phyloP scores from a whole-genome alignment of 2,113 vertebrate species.

The Rhinolophus ferrumequinum region DNA sequence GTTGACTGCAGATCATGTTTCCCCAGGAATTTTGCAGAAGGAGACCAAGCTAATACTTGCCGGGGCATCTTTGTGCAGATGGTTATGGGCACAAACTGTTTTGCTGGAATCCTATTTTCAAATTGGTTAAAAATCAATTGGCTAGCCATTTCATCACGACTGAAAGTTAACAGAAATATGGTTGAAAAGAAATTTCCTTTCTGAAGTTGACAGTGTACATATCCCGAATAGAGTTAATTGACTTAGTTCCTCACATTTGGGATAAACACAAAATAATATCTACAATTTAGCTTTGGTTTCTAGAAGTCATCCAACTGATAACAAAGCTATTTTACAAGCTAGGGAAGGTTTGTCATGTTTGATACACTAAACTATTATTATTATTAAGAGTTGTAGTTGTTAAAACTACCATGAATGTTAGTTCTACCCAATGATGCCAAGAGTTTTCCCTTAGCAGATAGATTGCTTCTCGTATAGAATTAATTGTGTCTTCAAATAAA shows the following conservation, averaged over 20 bases:
- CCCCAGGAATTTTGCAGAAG: conserved; percentile 50
- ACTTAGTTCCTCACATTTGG: conserved; percentile 27
- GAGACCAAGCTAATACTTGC: conserved; percentile 47
- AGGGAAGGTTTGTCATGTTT: background rate
- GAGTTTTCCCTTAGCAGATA: background rate
- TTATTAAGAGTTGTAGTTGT: background rate
- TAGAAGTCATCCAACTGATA: background rate
- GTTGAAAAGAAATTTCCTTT: conserved; percentile 51
- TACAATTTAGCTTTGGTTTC: conserved; percentile 47
- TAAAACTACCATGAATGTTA: background rate
- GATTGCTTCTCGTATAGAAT: background rate
- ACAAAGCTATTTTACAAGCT: background rate
- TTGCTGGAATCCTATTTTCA: conserved; percentile 59
- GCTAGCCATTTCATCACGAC: conserved; percentile 44
- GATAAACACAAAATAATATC: conserved; percentile 36
- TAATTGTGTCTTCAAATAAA: background rate
- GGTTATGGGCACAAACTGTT: conserved; percentile 44
- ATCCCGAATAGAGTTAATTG: conserved; percentile 39
- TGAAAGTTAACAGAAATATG: conserved; percentile 60
- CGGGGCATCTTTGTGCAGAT: conserved; percentile 42
- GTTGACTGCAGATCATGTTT: conserved; percentile 40
- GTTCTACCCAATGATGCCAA: background rate
- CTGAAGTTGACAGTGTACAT: conserved; percentile 27
- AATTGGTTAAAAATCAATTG: conserved; percentile 67
- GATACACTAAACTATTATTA: background rate